Evolutionary conservation across 2,888 invertebrate species (phyloP).

Genomic region (Drosophila percnosoma): DNA sequence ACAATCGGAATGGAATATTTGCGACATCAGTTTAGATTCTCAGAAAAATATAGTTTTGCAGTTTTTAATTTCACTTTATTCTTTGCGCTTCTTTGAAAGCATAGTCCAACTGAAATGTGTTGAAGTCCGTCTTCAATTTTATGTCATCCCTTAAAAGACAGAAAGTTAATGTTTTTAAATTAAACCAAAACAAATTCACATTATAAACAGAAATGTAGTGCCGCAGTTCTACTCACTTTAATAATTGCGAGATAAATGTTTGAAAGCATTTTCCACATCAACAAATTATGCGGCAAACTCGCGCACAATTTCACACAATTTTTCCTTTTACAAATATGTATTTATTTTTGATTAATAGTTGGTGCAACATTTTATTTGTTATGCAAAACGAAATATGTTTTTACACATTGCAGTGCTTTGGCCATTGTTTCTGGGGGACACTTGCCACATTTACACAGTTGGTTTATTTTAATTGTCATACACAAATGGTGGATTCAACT

Average conservation of each 20-base stretch:
- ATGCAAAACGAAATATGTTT: conserved; percentile 25
- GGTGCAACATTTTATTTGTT: conserved; percentile 42
- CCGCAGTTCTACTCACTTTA: not conserved
- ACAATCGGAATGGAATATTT: not conserved
- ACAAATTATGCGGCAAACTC: conserved; percentile 32
- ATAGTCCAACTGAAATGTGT: not conserved
- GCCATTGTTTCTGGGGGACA: conserved; percentile 1
- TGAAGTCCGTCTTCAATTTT: not conserved
- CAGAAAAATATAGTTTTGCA: not conserved
- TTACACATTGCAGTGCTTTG: conserved; percentile 18
- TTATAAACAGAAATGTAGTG: not conserved
- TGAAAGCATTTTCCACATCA: conserved; percentile 1
- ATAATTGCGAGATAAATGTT: not conserved
- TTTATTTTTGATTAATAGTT: conserved; percentile 47
- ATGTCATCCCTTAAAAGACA: not conserved
- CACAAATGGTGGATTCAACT: not conserved
- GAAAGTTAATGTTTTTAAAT: not conserved
- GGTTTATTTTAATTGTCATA: conserved; percentile 10
- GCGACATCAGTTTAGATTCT: not conserved
- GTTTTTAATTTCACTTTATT: not conserved
- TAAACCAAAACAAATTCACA: not conserved
- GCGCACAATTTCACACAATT: conserved; percentile 7
- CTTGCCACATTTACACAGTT: conserved; percentile 9
- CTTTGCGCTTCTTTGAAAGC: not conserved
- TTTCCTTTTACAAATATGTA: not conserved